Evolutionary conservation across 2,113 vertebrate genomes (phyloP).

Genomic region (Pelecanus crispus): DNA sequence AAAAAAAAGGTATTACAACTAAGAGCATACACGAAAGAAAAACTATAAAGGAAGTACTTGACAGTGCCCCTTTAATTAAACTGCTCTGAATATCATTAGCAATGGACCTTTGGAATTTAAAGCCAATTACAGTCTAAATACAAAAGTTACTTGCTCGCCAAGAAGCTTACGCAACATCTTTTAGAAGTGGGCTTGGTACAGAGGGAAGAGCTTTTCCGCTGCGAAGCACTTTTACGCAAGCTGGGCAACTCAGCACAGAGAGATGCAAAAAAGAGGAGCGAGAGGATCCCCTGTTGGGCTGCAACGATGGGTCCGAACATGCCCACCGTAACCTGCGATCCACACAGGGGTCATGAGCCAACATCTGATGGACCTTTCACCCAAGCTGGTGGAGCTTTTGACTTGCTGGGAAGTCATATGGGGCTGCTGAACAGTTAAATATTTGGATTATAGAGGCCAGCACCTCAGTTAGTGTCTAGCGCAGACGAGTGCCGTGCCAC

Average conservation of each 20-base stretch:
- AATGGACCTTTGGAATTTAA: conserved; percentile 50
- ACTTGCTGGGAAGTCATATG: not conserved
- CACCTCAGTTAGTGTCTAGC: too few relatives aligned
- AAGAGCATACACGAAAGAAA: not conserved
- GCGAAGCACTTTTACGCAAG: not conserved
- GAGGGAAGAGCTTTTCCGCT: not conserved
- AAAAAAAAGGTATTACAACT: not conserved
- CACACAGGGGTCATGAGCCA: not conserved
- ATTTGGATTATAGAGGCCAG: not conserved
- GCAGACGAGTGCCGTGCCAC: fast-evolving
- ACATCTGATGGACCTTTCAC: not conserved
- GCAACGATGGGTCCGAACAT: fast-evolving
- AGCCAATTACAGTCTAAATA: conserved; percentile 46
- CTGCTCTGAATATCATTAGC: conserved; percentile 51
- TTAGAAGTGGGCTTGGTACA: not conserved
- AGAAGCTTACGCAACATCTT: not conserved
- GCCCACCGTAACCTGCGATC: not conserved
- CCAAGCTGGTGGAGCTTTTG: not conserved
- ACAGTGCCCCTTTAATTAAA: conserved; percentile 65
- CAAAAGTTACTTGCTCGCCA: not conserved
- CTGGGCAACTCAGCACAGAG: not conserved
- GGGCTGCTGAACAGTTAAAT: not conserved
- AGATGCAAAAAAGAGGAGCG: not conserved
- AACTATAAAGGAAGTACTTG: conserved; percentile 53
- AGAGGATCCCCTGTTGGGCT: not conserved